Evolutionary conservation across 1,140 invertebrate genomes (phyloP).

Genomic region (Papilio polytes): DNA sequence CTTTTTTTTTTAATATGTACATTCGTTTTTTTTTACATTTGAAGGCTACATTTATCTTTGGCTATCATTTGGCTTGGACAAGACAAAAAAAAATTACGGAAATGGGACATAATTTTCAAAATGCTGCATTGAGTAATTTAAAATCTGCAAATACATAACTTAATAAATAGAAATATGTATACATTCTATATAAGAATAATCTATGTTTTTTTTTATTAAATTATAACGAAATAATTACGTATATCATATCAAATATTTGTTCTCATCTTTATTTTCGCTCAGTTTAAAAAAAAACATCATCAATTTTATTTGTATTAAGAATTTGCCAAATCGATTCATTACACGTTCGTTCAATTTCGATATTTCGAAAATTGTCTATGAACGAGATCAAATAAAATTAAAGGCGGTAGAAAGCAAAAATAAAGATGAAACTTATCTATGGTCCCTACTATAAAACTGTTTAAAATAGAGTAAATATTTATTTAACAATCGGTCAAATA

Average conservation of each 20-base stretch:
- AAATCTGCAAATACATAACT: constrained; percentile 53
- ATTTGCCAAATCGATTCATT: background rate
- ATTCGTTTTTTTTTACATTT: constrained; percentile 43
- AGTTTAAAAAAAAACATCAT: constrained; percentile 39
- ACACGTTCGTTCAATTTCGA: constrained; percentile 22
- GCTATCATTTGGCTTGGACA: constrained; percentile 74
- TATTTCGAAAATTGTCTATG: background rate
- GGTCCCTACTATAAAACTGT: constrained; percentile 74
- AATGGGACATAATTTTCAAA: constrained; percentile 43
- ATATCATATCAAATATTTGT: constrained; percentile 55
- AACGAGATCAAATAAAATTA: background rate
- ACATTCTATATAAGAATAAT: constrained; percentile 77
- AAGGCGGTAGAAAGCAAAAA: constrained; percentile 52
- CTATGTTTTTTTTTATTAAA: constrained; percentile 64
- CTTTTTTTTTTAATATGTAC: constrained; percentile 45
- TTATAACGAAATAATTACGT: constrained; percentile 57
- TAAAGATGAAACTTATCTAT: constrained; percentile 65
- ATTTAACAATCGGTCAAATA: constrained; percentile 49
- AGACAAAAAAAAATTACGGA: constrained; percentile 47
- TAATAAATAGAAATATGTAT: constrained; percentile 67
- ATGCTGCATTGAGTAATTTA: constrained; percentile 60
- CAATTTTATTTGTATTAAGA: background rate
- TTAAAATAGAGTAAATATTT: constrained; percentile 65
- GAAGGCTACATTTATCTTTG: constrained; percentile 66
- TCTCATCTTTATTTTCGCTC: constrained; percentile 56